These are phyloP conservation scores for Epistrophella euchroma DNA, from an alignment of 2,888 invertebrate genomes.

Conservation along the genomic window DNA sequence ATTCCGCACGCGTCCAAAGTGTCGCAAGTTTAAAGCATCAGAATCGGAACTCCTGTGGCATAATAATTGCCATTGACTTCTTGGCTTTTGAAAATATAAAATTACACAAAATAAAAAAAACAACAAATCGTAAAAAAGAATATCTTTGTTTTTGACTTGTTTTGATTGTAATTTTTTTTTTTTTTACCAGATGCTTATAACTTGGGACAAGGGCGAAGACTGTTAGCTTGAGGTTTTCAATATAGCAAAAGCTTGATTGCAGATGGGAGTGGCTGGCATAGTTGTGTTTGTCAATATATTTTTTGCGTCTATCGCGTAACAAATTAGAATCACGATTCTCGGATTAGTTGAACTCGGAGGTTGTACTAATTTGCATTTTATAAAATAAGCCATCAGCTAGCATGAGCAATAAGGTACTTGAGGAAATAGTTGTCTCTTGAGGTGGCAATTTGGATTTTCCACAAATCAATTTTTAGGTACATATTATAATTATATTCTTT, in stretches of 20 bases:
- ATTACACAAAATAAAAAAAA: not conserved
- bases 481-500: not conserved
- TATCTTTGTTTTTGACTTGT: constrained; percentile 28
- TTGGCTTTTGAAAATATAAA: constrained; percentile 18
- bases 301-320: constrained; percentile 28
- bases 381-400: constrained; percentile 37
- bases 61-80: constrained; percentile 56
- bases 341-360: constrained; percentile 41
- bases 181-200: constrained; percentile 21
- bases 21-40: constrained; percentile 63
- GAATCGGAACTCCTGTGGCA: constrained; percentile 55
- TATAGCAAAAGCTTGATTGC: constrained; percentile 6
- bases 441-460: constrained; percentile 60
- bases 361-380: constrained; percentile 65
- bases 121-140: constrained; percentile 3
- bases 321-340: constrained; percentile 60
- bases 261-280: constrained; percentile 50
- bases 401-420: constrained; percentile 34
- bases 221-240: constrained; percentile 30
- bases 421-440: constrained; percentile 63
- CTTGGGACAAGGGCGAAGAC: constrained; percentile 48
- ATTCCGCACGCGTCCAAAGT: constrained; percentile 61
- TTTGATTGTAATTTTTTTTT: constrained; percentile 15
- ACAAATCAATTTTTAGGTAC: constrained; percentile 16
- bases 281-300: constrained; percentile 17